These are phyloP conservation scores for Silurus aristotelis DNA, from an alignment of 2,797 vertebrate species.

Conservation along the genomic window DNA sequence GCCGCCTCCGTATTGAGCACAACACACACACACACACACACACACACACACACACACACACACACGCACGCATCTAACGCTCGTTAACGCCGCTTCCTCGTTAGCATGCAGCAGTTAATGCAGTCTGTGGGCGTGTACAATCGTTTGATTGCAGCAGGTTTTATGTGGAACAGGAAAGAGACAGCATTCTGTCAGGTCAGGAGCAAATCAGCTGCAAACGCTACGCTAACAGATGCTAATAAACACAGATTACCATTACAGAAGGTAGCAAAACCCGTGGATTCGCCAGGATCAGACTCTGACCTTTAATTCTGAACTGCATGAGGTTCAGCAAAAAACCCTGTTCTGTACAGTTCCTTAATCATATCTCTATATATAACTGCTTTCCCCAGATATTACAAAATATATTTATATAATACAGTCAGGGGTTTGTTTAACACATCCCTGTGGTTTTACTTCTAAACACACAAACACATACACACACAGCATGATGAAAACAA, in stretches of 20 bases:
- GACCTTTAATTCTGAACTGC: neutral
- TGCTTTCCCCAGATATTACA: neutral
- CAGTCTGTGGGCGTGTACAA: slow-evolving; percentile 40
- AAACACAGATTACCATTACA: slow-evolving; percentile 54
- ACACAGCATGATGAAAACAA: neutral
- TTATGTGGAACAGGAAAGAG: neutral
- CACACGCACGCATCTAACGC: neutral
- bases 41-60: neutral
- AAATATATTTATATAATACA: neutral
- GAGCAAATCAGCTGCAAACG: slow-evolving; percentile 44
- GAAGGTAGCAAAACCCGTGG: neutral
- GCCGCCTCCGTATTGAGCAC: slow-evolving; percentile 29
- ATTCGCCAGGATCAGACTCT: neutral
- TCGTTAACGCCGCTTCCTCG: slow-evolving; percentile 32
- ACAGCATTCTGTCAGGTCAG: slow-evolving; percentile 24
- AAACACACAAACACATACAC: neutral
- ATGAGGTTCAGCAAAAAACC: neutral
- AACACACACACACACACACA: neutral
- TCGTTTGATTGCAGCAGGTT: slow-evolving; percentile 21
- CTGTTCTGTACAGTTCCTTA: too few relatives aligned
- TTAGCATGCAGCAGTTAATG: slow-evolving; percentile 41
- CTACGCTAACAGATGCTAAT: slow-evolving; percentile 49
- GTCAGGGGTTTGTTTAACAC: neutral
- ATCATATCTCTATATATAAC: too few relatives aligned
- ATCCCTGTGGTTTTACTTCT: neutral